These are phyloP conservation scores for Adelphocoris suturalis DNA, from an alignment of 2,888 invertebrate species.

Conservation along the genomic window DNA sequence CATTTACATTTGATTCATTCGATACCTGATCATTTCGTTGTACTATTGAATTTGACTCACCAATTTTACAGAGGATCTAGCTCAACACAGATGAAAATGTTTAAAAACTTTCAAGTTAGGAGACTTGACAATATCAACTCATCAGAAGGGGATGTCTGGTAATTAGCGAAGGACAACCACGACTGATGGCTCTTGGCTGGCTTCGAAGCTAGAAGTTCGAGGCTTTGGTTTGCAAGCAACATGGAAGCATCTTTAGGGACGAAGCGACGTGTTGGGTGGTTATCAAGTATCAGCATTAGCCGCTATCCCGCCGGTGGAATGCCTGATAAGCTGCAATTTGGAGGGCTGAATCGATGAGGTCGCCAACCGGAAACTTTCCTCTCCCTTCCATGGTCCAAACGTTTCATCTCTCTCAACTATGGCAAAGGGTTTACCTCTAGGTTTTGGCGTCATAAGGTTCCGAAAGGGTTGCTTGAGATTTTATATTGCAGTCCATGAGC, in stretches of 20 bases:
- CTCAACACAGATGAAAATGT: too few species aligned
- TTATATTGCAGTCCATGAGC: too few species aligned
- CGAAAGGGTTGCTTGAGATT: too few species aligned
- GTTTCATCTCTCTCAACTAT: too few species aligned
- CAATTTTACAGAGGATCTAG: too few species aligned
- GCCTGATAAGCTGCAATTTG: constrained; percentile 65
- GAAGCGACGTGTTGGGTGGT: constrained; percentile 20
- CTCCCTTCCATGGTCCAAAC: background rate
- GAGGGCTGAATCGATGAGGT: constrained; percentile 46
- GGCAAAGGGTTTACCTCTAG: background rate
- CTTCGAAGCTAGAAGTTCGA: background rate
- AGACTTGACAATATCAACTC: too few species aligned
- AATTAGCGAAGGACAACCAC: background rate
- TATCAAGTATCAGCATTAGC: constrained; percentile 67
- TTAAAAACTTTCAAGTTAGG: background rate
- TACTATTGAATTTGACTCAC: too few species aligned
- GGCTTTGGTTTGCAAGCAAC: background rate
- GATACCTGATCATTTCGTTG: too few species aligned
- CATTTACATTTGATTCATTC: too few species aligned
- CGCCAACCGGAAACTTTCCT: constrained; percentile 28
- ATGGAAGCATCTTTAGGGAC: constrained; percentile 5
- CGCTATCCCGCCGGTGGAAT: constrained; percentile 54
- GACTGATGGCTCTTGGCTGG: background rate
- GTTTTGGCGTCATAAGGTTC: background rate
- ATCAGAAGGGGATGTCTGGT: background rate